phyloP scores from a whole-genome alignment of 2,797 vertebrate species.

The Mionectes olivaceus region DNA sequence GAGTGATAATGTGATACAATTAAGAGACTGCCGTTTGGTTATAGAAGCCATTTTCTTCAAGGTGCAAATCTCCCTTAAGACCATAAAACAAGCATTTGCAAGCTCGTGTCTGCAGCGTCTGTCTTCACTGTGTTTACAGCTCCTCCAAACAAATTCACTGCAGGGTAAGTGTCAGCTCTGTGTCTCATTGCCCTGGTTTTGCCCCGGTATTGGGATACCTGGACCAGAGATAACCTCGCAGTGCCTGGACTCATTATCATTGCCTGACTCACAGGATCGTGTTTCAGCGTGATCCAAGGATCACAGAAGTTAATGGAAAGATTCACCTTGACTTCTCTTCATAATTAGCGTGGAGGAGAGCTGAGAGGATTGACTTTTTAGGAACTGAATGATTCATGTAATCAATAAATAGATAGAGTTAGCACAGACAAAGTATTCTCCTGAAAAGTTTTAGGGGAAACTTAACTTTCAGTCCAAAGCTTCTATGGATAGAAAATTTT shows the following conservation, averaged over 20 bases:
- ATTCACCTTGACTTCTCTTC: not conserved
- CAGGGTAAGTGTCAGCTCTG: not conserved
- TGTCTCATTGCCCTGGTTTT: not conserved
- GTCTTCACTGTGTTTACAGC: not conserved
- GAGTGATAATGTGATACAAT: not conserved
- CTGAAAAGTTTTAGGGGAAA: not conserved
- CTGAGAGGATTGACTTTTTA: not conserved
- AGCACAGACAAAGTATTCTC: not conserved
- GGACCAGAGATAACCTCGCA: not conserved
- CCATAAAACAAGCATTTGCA: not conserved
- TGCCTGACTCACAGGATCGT: fast-evolving
- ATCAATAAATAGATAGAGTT: not conserved
- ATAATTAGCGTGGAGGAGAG: not conserved
- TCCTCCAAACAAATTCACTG: not conserved
- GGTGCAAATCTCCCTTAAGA: not conserved
- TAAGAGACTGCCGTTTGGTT: not conserved
- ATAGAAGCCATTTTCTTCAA: not conserved
- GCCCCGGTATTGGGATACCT: not conserved
- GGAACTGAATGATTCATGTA: conserved; percentile 26
- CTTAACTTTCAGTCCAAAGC: not conserved
- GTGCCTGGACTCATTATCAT: not conserved
- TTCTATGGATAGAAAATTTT: not conserved
- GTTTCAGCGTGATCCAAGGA: not conserved
- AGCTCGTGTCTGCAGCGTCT: not conserved
- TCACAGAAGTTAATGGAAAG: conserved; percentile 45